These are phyloP conservation scores for Drosophila eugracilis DNA, from an alignment of 1,140 invertebrate species.

Conservation along the genomic window DNA sequence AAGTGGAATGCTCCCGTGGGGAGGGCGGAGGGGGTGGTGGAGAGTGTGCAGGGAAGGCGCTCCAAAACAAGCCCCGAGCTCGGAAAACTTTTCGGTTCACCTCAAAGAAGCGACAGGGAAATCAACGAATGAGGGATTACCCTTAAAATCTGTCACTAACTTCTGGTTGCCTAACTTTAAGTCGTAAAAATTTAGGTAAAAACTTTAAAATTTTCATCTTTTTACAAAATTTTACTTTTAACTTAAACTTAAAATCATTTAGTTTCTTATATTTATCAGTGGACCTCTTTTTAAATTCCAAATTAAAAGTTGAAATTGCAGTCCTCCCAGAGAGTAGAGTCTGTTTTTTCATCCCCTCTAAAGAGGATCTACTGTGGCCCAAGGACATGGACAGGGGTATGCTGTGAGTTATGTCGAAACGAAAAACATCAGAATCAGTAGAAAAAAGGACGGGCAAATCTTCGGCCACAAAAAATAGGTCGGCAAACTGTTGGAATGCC, in stretches of 20 bases:
- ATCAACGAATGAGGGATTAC: neutral
- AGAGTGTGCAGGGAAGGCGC: neutral
- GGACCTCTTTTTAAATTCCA: neutral
- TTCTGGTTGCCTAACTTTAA: too few relatives aligned
- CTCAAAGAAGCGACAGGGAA: neutral
- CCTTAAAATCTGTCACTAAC: neutral
- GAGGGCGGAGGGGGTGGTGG: neutral
- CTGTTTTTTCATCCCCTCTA: too few relatives aligned
- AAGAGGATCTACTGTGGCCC: neutral
- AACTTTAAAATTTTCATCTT: neutral
- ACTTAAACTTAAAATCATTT: too few relatives aligned
- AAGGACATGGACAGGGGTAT: neutral
- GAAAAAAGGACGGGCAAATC: constrained; percentile 34
- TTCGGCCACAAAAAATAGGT: constrained; percentile 18
- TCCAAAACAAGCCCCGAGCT: neutral
- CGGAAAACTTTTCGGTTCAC: constrained; percentile 20
- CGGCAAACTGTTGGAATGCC: constrained; percentile 32
- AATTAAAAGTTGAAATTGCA: neutral
- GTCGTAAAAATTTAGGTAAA: neutral
- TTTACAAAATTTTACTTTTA: neutral
- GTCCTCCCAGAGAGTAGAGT: too few relatives aligned
- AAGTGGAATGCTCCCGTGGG: constrained; percentile 14
- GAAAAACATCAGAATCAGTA: constrained; percentile 4
- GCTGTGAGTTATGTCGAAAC: constrained; percentile 44
- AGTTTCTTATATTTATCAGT: too few relatives aligned